phyloP scores from a whole-genome alignment of 2,888 invertebrate species.

The Cryptophagus acutangulus region DNA sequence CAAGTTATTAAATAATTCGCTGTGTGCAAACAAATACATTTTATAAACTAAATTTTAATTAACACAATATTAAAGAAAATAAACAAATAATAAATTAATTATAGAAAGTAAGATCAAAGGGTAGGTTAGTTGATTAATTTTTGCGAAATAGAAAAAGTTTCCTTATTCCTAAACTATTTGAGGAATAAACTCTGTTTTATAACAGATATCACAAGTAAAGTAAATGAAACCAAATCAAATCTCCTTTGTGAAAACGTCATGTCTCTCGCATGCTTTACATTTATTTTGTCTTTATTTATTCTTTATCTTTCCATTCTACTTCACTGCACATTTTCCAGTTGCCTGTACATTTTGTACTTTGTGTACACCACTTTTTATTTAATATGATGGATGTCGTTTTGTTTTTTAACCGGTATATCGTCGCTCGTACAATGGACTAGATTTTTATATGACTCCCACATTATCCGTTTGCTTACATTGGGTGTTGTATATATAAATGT shows the following conservation, averaged over 20 bases:
- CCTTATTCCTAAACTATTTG: conserved; percentile 5
- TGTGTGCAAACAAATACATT: too few relatives aligned
- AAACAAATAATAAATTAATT: too few relatives aligned
- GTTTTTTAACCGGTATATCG: too few relatives aligned
- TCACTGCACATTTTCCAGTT: conserved; percentile 31
- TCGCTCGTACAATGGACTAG: too few relatives aligned
- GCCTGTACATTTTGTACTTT: conserved; percentile 8
- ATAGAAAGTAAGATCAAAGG: too few relatives aligned
- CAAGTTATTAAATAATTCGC: too few relatives aligned
- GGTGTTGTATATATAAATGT: too few relatives aligned
- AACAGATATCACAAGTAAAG: conserved; percentile 10
- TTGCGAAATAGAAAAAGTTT: conserved; percentile 2
- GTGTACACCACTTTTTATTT: not conserved
- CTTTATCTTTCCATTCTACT: conserved; percentile 44
- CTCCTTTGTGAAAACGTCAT: conserved; percentile 38
- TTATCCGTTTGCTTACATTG: too few relatives aligned
- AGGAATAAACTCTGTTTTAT: conserved; percentile 1
- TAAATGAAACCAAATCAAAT: conserved; percentile 37
- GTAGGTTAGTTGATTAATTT: too few relatives aligned
- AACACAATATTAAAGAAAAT: too few relatives aligned
- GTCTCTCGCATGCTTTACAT: conserved; percentile 35
- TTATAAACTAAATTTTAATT: too few relatives aligned
- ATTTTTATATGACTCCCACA: too few relatives aligned
- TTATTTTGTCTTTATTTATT: conserved; percentile 45
- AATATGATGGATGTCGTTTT: conserved; percentile 8